Percentiles rank a stretch among this genome's conserved stretches.
Evolutionary conservation across 2,797 vertebrate genomes (phyloP).

Genomic region (Phalloptychus januarius): DNA sequence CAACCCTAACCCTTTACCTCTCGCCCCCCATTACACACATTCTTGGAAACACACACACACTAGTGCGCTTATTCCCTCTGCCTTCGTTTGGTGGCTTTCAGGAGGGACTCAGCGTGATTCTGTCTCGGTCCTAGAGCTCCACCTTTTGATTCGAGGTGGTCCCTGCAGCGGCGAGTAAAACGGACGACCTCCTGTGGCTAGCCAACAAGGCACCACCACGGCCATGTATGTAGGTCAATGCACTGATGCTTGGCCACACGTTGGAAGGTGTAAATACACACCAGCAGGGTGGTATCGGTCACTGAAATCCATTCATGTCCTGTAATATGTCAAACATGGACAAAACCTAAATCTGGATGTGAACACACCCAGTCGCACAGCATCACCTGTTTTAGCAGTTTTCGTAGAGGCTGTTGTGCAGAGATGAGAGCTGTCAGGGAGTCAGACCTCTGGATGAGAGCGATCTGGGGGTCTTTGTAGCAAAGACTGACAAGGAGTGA

Average conservation of each 20-base stretch:
- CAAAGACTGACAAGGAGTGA: slow-evolving; percentile 65
- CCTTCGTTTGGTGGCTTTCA: slow-evolving; percentile 58
- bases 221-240: slow-evolving; percentile 72
- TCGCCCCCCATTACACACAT: slow-evolving; percentile 76
- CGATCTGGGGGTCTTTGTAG: slow-evolving; percentile 40
- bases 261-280: slow-evolving; percentile 32
- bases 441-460: slow-evolving; percentile 34
- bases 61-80: slow-evolving; percentile 32
- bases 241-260: slow-evolving; percentile 62
- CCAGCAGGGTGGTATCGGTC: slow-evolving; percentile 27
- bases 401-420: slow-evolving; percentile 13
- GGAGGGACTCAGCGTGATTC: slow-evolving; percentile 35
- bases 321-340: neutral
- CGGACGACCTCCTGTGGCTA: slow-evolving; percentile 56
- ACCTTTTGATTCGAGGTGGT: slow-evolving; percentile 86
- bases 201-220: slow-evolving; percentile 59
- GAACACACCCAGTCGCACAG: slow-evolving; percentile 19
- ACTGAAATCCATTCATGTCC: slow-evolving; percentile 25
- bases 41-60: slow-evolving; percentile 46
- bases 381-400: slow-evolving; percentile 6
- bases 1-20: slow-evolving; percentile 81
- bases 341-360: neutral
- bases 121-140: slow-evolving; percentile 94
- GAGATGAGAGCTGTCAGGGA: slow-evolving; percentile 50
- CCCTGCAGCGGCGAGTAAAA: slow-evolving; percentile 75